Evolutionary conservation across 2,888 invertebrate species (phyloP), one percentile per base, ranked within the genome.

Genomic region (Slavum lentiscoides): DNA sequence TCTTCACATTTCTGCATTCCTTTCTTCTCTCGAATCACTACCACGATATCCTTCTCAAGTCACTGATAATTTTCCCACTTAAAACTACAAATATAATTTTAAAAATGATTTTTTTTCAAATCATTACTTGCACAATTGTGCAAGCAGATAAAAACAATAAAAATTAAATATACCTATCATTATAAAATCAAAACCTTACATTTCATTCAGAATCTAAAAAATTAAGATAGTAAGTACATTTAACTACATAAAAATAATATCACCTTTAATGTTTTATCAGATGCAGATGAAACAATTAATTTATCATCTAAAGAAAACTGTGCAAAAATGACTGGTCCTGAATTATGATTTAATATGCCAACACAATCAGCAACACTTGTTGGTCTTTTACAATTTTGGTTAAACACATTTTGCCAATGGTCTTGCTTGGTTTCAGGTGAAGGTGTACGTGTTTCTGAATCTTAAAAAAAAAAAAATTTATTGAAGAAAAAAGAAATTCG

Each of bases 361-460:
- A 76, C n/a, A 39, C 82, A 67, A 66, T 70, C 80, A 64, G 77
- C 21, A 39, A 19, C 39, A 15, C 66, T 19, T 58, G 23, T 19
- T 49, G 81, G 70, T 19, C 17, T 76, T 11, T 64, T 30, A 21
- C 19, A 21, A 58, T 74, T 64, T 39, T 66, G 19, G 49, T 53
- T 15, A 59, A 67, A 83, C 17, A 55, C 21, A 81, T 82, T 82
- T 58, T 68, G 30, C 82, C 82, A 83, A 66, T 81, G 67, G 8
- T 62, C 58, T 64, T 83, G 83, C 13, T 37, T 62, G 15, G 76
- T 21, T 49, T 81, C 62, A 1, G 83, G 83, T 19, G 83, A 82
- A 58, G 83, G 83, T n/a, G 83, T 83, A 30, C 82, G 82, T 58
- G 72, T 75, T 70, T 55, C 68, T 49, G 58, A 59, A 64, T 43